A percentile compares a stretch with the other conserved stretches of the same genome.
These are phyloP conservation scores for Sorex maritimensis DNA, from an alignment of 2,797 vertebrate species.

Conservation along the genomic window DNA sequence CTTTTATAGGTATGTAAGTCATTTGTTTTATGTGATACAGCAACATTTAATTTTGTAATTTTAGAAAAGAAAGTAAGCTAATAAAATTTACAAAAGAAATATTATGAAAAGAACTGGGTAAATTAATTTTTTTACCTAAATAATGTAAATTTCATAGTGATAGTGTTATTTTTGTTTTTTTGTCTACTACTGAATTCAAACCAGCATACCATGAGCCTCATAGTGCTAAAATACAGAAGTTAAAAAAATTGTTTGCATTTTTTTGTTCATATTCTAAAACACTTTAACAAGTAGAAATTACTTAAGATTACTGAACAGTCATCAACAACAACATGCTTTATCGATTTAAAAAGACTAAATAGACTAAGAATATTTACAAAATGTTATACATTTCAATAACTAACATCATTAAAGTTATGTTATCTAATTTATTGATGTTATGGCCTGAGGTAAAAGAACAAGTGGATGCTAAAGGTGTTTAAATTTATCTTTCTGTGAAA, in stretches of 20 bases:
- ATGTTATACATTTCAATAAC: not conserved
- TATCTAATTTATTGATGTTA: not conserved
- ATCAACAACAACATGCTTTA: not conserved
- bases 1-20: not conserved
- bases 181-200: not conserved
- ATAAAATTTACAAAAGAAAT: not conserved
- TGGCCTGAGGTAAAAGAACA: not conserved
- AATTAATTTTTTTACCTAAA: not conserved
- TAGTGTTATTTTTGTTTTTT: not conserved
- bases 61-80: not conserved
- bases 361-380: not conserved
- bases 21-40: not conserved
- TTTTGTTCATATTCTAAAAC: conserved; percentile 1
- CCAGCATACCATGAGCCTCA: not conserved
- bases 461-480: not conserved
- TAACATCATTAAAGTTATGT: not conserved
- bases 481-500: not conserved
- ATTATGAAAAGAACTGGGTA: not conserved
- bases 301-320: not conserved
- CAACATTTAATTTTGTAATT: conserved; percentile 35
- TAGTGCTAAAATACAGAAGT: not conserved
- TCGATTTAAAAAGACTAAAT: not conserved
- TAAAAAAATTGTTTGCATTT: not conserved
- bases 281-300: not conserved
- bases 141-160: not conserved